These are phyloP conservation scores for Orbicella faveolata DNA, from an alignment of 64 coral and sea anemone genomes.

Conservation along the genomic window DNA sequence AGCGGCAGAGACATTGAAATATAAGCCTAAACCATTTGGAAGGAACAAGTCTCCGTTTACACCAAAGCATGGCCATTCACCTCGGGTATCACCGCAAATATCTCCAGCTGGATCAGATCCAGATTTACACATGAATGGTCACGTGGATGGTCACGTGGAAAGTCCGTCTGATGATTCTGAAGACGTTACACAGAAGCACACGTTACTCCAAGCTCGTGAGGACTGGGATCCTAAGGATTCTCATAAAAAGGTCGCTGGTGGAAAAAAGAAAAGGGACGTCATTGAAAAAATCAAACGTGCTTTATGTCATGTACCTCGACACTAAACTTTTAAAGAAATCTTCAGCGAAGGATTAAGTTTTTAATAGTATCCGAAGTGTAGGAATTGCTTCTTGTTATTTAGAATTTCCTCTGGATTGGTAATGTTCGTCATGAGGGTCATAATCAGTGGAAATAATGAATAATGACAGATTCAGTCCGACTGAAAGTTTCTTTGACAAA, in stretches of 20 bases:
- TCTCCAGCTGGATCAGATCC: constrained; percentile 18
- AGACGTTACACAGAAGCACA: background rate
- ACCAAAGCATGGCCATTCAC: constrained; percentile 28
- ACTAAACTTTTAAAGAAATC: too few species aligned
- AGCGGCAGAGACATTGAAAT: constrained; percentile 56
- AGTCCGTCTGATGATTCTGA: background rate
- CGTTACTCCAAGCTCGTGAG: background rate
- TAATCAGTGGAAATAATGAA: too few species aligned
- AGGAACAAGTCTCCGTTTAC: constrained; percentile 32
- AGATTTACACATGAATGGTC: background rate
- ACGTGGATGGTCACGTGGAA: background rate
- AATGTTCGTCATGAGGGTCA: too few species aligned
- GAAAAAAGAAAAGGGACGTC: background rate
- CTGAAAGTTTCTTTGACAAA: too few species aligned
- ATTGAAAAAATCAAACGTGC: background rate
- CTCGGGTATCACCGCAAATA: background rate
- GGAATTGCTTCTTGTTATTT: too few species aligned
- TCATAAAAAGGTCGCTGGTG: background rate
- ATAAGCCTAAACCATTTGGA: constrained; percentile 57
- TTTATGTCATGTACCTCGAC: background rate
- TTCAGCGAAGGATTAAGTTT: too few species aligned
- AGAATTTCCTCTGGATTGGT: too few species aligned
- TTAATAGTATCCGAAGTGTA: too few species aligned
- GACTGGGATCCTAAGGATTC: background rate
- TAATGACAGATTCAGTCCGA: too few species aligned